Evolutionary conservation across 2,113 vertebrate species (phyloP), one percentile per base, ranked within the genome.

Genomic region (Ursus arctos): DNA sequence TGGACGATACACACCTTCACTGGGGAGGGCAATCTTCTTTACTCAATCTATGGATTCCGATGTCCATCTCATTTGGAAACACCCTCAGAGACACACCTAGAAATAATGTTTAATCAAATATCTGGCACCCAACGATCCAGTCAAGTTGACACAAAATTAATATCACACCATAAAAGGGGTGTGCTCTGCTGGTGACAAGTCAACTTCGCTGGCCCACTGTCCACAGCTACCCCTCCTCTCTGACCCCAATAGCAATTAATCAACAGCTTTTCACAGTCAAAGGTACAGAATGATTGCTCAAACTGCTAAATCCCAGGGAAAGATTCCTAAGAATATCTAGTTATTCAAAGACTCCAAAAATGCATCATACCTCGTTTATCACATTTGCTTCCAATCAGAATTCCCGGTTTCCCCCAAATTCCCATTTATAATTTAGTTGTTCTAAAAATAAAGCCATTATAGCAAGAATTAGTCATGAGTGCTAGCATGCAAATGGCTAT

Each of bases 131-230:
- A 24, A 28, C 1, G 33, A 55, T 69, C 47, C 21, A 47, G 6
- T 43, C 5, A 18, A 51, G 9, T 36, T 51, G 57, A 65, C 55
- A 13, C 0, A 33, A 88, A 49, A 36, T 33, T 11, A 28, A 16
- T 22, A 14, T 9, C 16, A 47, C 6, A 1, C 18, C 28, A 0
- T 36, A 21, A 16, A 24, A 49, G 21, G 33, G 51, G 0, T 12
- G 33, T 6, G 63, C 1, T 28, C 7, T 40, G 18, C 15, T 82
- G n/a, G 31, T 2, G 40, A 22, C 2, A 31, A 12, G 21, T 13
- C 12, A 24, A 21, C 22, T 3, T 94, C 12, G 11, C 33, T 43
- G 59, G 12, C 15, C 6, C 24, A 0, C 7, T 36, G 6, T 55
- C 36, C 14, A 1, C 40, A 71, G 18, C 1, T 19, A 2, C 19